Base-by-base conservation (phyloP, 2,888 invertebrate species). In the Cephus pulcher region DNA sequence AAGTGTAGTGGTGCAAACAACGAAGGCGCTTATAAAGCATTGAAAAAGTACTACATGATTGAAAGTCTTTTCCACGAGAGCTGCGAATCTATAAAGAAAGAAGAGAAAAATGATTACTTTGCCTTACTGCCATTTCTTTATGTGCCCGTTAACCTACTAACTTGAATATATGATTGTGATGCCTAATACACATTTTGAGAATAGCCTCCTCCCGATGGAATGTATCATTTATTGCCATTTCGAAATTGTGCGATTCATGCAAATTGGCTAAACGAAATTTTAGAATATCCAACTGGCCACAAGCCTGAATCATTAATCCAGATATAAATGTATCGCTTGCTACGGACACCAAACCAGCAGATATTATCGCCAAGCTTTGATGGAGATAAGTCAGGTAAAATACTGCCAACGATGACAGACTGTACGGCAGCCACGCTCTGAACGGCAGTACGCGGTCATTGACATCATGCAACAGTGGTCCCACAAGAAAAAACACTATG, bases 201-300 rank as follows among this genome's bases (percentile, higher is more conserved):
- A 12, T 11, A 2, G n/a, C 11, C 11, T 71, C 56, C 4, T 71
- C 56, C 3, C 37, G 37, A 12, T 37, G 12, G 4, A 37, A 37
- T 12, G n/a, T n/a, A 37, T 37, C 0, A 12, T 37, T 12, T 37
- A 12, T 37, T 4, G 12, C 37, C 37, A 37, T 4, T 12, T n/a
- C 70, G 4, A n/a, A 70, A 32, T 70, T 4, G 9, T n/a, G 32
- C 70, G 30, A 70, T 70, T 71, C 33, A 1, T 80, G 73, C 4
- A 77, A 35, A 15, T 80, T 80, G 68, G 76, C 34, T 33, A 84
- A 80, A 3, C 85, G 83, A 75, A 80, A 73, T 70, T 83, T 81
- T n/a, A 86, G 76, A 70, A 86, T 81, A 37, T 80, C 78, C 1
- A 86, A 30, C 56, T 83, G 84, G 0, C 79, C 81, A 40, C 82